phyloP scores from a whole-genome alignment of 2,888 invertebrate genomes.

The Brachyptera putata region DNA sequence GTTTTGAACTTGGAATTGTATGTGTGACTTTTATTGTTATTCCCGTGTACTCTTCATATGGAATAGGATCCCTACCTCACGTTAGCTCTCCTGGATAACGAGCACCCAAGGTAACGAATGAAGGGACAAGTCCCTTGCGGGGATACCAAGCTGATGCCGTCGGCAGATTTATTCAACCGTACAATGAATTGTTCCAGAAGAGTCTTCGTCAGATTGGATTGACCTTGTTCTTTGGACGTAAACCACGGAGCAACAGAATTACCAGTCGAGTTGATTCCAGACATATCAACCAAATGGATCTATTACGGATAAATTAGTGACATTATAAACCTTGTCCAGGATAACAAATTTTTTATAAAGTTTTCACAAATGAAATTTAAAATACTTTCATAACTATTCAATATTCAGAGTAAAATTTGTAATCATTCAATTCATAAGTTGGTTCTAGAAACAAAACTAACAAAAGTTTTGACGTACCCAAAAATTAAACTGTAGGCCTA shows the following conservation, averaged over 20 bases:
- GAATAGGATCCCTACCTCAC: no score
- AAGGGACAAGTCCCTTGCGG: no score
- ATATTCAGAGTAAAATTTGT: neutral
- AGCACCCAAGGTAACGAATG: no score
- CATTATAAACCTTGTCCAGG: neutral
- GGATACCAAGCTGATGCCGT: no score
- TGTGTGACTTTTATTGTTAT: no score
- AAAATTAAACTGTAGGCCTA: no score
- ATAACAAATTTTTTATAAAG: neutral
- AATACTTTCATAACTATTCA: neutral
- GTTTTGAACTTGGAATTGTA: no score
- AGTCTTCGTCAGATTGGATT: slow-evolving; percentile 2
- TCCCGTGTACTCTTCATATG: no score
- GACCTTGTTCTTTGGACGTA: neutral
- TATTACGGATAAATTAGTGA: neutral
- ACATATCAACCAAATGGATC: slow-evolving; percentile 6
- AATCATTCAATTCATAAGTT: neutral
- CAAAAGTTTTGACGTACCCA: no score
- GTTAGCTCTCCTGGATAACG: no score
- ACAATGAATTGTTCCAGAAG: neutral
- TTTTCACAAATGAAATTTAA: neutral
- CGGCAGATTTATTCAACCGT: neutral
- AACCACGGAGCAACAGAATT: no score
- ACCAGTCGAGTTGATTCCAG: neutral
- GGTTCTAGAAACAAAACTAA: no score